Conservation (phyloP, 2,113 vertebrate species). For the Cnemophilus loriae region DNA sequence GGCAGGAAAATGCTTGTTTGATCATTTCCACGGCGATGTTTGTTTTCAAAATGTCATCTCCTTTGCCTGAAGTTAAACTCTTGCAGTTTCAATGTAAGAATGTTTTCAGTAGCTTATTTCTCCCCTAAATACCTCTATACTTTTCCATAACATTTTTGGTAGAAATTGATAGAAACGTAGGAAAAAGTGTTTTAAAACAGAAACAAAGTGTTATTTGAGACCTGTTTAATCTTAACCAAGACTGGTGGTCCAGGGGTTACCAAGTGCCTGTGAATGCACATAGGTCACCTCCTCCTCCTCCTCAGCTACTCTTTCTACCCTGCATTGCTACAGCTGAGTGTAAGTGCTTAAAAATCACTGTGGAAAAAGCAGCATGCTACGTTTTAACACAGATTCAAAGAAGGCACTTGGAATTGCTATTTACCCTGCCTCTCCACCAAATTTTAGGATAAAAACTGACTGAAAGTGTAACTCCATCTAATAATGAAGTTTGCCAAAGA, state of each 20-base stretch:
- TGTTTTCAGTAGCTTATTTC: neutral
- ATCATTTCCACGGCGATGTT: neutral
- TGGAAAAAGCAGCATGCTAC: neutral
- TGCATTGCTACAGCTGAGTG: neutral
- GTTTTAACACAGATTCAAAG: neutral
- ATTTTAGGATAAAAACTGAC: neutral
- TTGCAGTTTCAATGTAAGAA: neutral
- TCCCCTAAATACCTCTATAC: neutral
- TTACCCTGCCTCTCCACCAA: neutral
- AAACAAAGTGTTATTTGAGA: neutral
- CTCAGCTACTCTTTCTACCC: neutral
- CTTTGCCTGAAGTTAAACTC: neutral
- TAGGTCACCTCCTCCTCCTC: neutral
- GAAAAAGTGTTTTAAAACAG: too few species aligned
- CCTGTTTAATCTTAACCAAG: neutral
- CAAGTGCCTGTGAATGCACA: neutral
- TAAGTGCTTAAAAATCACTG: neutral
- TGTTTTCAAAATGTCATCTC: neutral
- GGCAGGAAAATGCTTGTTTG: neutral
- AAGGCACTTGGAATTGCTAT: rapidly evolving
- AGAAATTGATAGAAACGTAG: neutral
- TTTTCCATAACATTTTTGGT: neutral
- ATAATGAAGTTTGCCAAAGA: neutral
- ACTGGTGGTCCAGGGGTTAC: neutral
- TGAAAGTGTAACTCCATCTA: neutral